Percentiles rank a stretch among this genome's conserved stretches.
These are phyloP conservation scores for Zaprionus camerounensis DNA, from an alignment of 1,140 invertebrate genomes.

Conservation along the genomic window DNA sequence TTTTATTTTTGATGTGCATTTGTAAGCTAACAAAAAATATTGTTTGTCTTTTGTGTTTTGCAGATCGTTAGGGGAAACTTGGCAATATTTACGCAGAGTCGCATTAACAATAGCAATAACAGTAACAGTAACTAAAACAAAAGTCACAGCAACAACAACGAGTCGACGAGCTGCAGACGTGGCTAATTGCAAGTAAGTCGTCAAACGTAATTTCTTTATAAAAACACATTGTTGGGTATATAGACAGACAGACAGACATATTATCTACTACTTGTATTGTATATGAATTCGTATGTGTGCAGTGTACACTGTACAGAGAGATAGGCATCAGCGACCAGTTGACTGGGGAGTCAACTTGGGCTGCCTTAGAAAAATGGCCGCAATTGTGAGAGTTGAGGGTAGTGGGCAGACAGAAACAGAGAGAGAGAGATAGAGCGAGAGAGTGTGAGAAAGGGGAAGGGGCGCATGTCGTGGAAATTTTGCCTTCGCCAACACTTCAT, in stretches of 20 bases:
- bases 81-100: slow-evolving; percentile 38
- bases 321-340: slow-evolving; percentile 18
- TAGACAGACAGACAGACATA: background rate
- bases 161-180: slow-evolving; percentile 38
- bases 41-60: slow-evolving; percentile 50
- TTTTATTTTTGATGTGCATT: slow-evolving; percentile 3
- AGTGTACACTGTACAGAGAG: background rate
- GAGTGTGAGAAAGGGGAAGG: background rate
- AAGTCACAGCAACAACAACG: slow-evolving; percentile 28
- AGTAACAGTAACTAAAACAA: slow-evolving; percentile 11
- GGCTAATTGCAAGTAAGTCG: slow-evolving; percentile 59
- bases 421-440: slow-evolving; percentile 7
- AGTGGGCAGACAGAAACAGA: background rate
- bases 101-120: slow-evolving; percentile 18
- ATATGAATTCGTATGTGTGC: background rate
- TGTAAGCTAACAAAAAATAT: background rate
- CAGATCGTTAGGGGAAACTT: slow-evolving; percentile 53
- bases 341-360: background rate
- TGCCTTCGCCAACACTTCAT: slow-evolving; percentile 54
- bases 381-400: background rate
- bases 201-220: slow-evolving; percentile 54
- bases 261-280: background rate
- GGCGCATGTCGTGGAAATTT: slow-evolving; percentile 28
- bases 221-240: slow-evolving; percentile 20
- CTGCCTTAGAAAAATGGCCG: slow-evolving; percentile 1